Evolutionary conservation across 2,797 vertebrate genomes (phyloP).

Genomic region (Psittacula derbiana): DNA sequence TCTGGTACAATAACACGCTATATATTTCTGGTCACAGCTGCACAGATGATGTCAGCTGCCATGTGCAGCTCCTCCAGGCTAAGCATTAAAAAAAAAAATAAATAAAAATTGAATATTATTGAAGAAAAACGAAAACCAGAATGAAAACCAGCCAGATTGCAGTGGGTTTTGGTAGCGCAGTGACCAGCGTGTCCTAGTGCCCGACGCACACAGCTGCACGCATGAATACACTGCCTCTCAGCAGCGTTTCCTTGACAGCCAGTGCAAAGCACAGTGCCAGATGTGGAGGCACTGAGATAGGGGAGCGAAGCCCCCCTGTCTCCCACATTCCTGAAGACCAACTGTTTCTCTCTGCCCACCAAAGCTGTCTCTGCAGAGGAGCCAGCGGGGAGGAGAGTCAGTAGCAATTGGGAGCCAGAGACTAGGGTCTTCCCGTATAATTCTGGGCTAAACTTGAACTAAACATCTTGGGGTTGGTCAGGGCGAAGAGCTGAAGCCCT

Average conservation of each 20-base stretch:
- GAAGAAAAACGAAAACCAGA: not conserved
- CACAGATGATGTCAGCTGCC: not conserved
- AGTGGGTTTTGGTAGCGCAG: fast-evolving
- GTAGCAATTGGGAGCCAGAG: not conserved
- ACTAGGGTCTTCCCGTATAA: not conserved
- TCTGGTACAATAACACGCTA: fast-evolving
- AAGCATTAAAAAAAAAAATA: not conserved
- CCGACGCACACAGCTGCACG: fast-evolving
- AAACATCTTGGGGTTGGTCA: not conserved
- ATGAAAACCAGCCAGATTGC: not conserved
- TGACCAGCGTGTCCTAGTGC: not conserved
- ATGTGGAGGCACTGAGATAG: not conserved
- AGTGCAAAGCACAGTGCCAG: fast-evolving
- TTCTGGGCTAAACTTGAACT: not conserved
- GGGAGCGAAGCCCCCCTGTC: not conserved
- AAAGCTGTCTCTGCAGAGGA: not conserved
- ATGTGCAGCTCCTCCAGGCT: not conserved
- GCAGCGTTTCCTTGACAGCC: fast-evolving
- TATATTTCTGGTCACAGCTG: not conserved
- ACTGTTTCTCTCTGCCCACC: not conserved
- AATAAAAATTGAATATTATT: not conserved
- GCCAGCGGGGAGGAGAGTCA: not conserved
- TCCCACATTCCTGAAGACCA: not conserved
- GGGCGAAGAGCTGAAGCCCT: not conserved
- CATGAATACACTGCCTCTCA: fast-evolving